Percentiles rank a stretch among this genome's conserved stretches.
Evolutionary conservation across 2,797 vertebrate genomes (phyloP).

Genomic region (Luscinia megarhynchos): DNA sequence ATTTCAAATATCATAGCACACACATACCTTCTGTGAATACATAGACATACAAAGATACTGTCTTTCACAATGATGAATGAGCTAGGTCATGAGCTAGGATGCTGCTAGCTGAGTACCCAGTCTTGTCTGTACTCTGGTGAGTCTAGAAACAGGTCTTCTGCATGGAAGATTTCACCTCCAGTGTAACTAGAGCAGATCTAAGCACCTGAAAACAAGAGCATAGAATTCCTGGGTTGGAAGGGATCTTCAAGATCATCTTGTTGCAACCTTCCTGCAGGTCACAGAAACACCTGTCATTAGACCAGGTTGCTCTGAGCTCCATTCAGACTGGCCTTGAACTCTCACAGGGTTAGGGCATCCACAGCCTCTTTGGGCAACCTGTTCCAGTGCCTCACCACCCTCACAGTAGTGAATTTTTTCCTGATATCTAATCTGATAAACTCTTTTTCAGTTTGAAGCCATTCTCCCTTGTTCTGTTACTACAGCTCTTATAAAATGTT

Average conservation of each 20-base stretch:
- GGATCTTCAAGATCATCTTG: not conserved
- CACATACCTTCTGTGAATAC: not conserved
- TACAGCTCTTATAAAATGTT: not conserved
- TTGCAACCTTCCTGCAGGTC: not conserved
- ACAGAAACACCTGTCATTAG: not conserved
- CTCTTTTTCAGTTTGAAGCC: not conserved
- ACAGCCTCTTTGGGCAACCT: not conserved
- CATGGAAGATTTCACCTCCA: not conserved
- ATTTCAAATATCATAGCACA: not conserved
- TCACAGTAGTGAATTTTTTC: not conserved
- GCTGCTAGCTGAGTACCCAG: not conserved
- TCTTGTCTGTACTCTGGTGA: not conserved
- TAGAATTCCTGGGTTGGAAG: not conserved
- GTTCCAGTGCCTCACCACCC: not conserved
- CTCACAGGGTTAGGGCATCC: not conserved
- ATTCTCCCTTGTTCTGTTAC: not conserved
- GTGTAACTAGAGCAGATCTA: not conserved
- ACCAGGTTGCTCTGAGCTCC: not conserved
- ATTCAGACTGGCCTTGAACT: not conserved
- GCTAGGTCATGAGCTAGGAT: not conserved
- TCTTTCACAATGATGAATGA: not conserved
- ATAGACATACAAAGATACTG: accelerated
- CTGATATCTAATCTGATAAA: not conserved
- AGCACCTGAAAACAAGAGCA: not conserved
- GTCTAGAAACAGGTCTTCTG: not conserved